Base-by-base conservation (phyloP, 2,113 vertebrate species). In the Drymodes brunneopygia region DNA sequence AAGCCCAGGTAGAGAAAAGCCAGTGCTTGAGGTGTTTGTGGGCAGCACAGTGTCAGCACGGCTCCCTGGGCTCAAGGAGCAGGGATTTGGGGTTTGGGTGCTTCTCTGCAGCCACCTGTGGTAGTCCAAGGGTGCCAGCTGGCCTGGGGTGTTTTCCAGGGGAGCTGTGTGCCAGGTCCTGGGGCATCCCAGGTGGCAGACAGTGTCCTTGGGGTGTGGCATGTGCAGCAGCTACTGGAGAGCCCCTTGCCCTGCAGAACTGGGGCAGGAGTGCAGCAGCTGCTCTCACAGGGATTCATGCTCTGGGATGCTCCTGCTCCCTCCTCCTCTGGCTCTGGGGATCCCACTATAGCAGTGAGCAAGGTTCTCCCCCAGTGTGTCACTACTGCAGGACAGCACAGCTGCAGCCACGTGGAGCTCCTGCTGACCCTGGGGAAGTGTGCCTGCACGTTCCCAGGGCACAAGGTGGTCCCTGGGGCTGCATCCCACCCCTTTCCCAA, bases 1-100 rank as follows among this genome's bases (percentile, higher is more conserved):
- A 60, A 23, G 16, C 12, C 10, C 19, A 16, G 8, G n/a, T 15
- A 29, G 57, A 58, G 56, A 54, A 12, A 22, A 90, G 36, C 7
- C 56, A 47, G 11, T 0, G 6, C 22, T 25, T 1, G 1, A 27
- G 4, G 9, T 12, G 23, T 36, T 14, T 31, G 48, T 69, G 70
- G 36, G 40, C 33, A 62, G 35, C 33, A 21, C 13, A 70, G 54
- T 1, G 11, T 27, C 33, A 28, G 74, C 36, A 33, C 22, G 25
- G 16, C n/a, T 29, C 3, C 31, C 10, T 1, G 0, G 8, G 45
- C 13, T 4, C 33, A 10, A 0, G 4, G 58, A n/a, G 25, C 24
- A 33, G 57, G 48, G 40, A 5, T 50, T 57, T 9, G 36, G 33
- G 38, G 9, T 66, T 29, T 1, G 16, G 29, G 33, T 47, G 48